Evolutionary conservation across 2,888 invertebrate species (phyloP).

Genomic region (Galeopsomyia nigrocyanea): DNA sequence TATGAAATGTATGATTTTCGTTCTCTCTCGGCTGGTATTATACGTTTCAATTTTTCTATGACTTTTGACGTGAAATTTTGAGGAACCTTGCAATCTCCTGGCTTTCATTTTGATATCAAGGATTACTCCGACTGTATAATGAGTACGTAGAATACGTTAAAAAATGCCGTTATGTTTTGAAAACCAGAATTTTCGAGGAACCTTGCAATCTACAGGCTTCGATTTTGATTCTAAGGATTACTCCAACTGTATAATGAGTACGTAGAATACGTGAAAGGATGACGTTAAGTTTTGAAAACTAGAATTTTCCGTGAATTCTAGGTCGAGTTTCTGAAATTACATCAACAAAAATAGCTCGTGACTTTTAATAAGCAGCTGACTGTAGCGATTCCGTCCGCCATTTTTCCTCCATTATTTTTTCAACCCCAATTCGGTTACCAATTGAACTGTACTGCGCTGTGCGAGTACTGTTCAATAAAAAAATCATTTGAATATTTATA

Average conservation of each 20-base stretch:
- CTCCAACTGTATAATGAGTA: too few relatives aligned
- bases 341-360: slow-evolving; percentile 26
- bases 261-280: too few relatives aligned
- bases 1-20: too few relatives aligned
- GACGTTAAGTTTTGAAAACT: too few relatives aligned
- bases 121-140: too few relatives aligned
- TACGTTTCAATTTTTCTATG: not conserved
- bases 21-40: slow-evolving; percentile 12
- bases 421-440: slow-evolving; percentile 41
- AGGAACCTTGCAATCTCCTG: not conserved
- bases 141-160: too few relatives aligned
- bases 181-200: slow-evolving; percentile 11
- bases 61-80: not conserved
- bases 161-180: too few relatives aligned
- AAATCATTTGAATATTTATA: slow-evolving; percentile 43
- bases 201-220: not conserved
- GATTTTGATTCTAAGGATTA: too few relatives aligned
- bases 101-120: too few relatives aligned
- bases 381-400: not conserved
- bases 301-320: too few relatives aligned
- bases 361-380: slow-evolving; percentile 27
- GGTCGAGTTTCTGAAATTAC: too few relatives aligned
- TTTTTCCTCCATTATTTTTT: slow-evolving; percentile 16
- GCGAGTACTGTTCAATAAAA: slow-evolving; percentile 25
- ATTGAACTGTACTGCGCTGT: slow-evolving; percentile 5